phyloP scores from a whole-genome alignment of 2,888 invertebrate genomes.

The Lordiphosa andalusiaca region DNA sequence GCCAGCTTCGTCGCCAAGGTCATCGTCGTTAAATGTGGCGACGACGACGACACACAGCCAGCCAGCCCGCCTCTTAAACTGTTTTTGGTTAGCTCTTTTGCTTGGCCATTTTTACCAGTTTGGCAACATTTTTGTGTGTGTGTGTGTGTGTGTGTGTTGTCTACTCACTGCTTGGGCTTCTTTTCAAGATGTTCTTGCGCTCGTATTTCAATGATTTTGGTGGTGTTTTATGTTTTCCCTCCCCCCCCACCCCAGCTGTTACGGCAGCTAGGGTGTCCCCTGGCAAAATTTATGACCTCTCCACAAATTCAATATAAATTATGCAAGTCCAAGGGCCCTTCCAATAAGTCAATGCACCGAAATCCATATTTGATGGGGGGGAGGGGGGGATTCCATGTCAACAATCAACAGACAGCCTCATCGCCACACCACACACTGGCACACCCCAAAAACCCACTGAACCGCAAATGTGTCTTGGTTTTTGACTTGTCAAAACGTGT shows the following conservation, averaged over 20 bases:
- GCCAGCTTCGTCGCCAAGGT: conserved; percentile 56
- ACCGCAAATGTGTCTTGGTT: conserved; percentile 42
- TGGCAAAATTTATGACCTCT: conserved; percentile 60
- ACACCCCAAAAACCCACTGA: conserved; percentile 60
- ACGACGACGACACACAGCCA: conserved; percentile 11
- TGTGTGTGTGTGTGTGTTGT: conserved; percentile 12
- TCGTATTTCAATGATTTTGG: conserved; percentile 66
- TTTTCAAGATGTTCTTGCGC: conserved; percentile 52
- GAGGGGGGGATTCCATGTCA: conserved; percentile 21
- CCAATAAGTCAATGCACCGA: conserved; percentile 61
- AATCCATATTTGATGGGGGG: background rate
- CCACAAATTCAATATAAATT: conserved; percentile 63
- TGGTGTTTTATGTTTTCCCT: conserved; percentile 19
- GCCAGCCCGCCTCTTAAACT: conserved; percentile 42
- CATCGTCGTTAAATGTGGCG: conserved; percentile 41
- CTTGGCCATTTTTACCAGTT: conserved; percentile 56
- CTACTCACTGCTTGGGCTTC: conserved; percentile 48
- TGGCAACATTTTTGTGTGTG: conserved; percentile 45
- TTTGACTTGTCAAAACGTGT: conserved; percentile 49
- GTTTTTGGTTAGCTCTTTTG: conserved; percentile 39
- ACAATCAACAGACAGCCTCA: conserved; percentile 16
- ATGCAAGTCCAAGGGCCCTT: conserved; percentile 54
- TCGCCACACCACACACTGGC: background rate
- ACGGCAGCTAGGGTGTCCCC: conserved; percentile 53
- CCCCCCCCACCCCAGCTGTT: conserved; percentile 42